Evolutionary conservation across 2,888 invertebrate species (phyloP), one percentile per base, ranked within the genome.

Genomic region (Trichopoda pennipes): DNA sequence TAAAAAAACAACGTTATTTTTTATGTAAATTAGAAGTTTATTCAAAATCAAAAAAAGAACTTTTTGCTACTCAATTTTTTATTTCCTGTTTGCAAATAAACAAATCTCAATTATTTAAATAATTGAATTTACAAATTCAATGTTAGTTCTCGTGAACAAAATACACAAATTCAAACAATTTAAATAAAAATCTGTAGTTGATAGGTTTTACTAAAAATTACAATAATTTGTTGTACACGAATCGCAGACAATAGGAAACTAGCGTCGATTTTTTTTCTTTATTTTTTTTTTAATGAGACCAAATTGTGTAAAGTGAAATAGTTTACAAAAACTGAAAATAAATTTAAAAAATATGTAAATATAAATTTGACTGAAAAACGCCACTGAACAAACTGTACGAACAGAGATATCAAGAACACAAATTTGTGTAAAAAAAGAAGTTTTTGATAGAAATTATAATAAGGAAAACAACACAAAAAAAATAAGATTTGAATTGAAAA

Each of bases 201-300:
- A 66, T 53, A 76, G 72, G 72, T 81, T 72, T 72, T 64, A 72
- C 42, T 38, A 16, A 74, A 55, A 63, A 60, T 49, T 49, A 44
- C 51, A 61, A 75, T 68, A 70, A 79, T 79, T 82, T 75, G 72
- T 49, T 82, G 12, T 35, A 61, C 78, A 73, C 60, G 72, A 73
- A 53, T 79, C 49, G 9, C 63, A 78, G 42, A 64, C 70, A 56
- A 51, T 47, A 76, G 61, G 60, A 53, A 51, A 35, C 51, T 32
- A 16, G 51, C 69, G 63, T 10, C 19, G 7, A 6, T 0, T 19
- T 70, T 49, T 1, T 47, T 47, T 47, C 35, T 60, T 3, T 10
- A 1, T 19, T 70, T 49, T 1, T 47, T 47, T 47, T 49, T 60
- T 3, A 17, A 51, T 56, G 38, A 19, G 56, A 58, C 35, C 49